These are phyloP conservation scores for Beroe ovata DNA, from an alignment of 37 sponge, comb jelly and placozoan species.

Conservation along the genomic window DNA sequence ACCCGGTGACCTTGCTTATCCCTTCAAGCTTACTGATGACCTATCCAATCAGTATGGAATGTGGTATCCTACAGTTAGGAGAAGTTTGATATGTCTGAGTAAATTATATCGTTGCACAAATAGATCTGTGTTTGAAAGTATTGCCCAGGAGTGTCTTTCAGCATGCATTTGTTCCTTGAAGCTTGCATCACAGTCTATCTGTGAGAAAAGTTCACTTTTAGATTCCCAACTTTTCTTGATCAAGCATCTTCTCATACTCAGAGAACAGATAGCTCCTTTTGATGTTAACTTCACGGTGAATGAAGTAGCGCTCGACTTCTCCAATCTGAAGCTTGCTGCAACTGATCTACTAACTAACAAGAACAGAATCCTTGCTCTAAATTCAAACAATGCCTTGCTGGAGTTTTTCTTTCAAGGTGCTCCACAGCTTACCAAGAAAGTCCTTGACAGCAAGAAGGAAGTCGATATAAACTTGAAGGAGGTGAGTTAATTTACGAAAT, in stretches of 20 bases:
- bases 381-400: slow-evolving; percentile 88
- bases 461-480: slow-evolving; percentile 55
- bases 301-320: slow-evolving; percentile 89
- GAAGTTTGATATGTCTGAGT: slow-evolving; percentile 91
- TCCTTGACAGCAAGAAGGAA: slow-evolving; percentile 61
- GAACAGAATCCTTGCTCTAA: slow-evolving; percentile 81
- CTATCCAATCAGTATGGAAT: slow-evolving; percentile 91
- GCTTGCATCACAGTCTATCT: slow-evolving; percentile 75
- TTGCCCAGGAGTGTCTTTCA: slow-evolving; percentile 89
- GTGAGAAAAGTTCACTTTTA: slow-evolving; percentile 40
- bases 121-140: slow-evolving; percentile 88
- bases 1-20: slow-evolving; percentile 96
- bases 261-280: slow-evolving; percentile 97
- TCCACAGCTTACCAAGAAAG: slow-evolving; percentile 49
- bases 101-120: slow-evolving; percentile 95
- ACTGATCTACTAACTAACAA: slow-evolving; percentile 80
- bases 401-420: slow-evolving; percentile 89
- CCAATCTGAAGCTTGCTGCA: slow-evolving; percentile 86
- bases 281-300: slow-evolving; percentile 90
- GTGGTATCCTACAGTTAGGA: slow-evolving; percentile 99
- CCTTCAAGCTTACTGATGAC: slow-evolving; percentile 85
- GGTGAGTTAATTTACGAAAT: background rate
- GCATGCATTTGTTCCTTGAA: slow-evolving; percentile 88
- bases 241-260: slow-evolving; percentile 94
- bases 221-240: slow-evolving; percentile 93